phyloP scores from a whole-genome alignment of 2,113 vertebrate species.

The Bufo bufo region DNA sequence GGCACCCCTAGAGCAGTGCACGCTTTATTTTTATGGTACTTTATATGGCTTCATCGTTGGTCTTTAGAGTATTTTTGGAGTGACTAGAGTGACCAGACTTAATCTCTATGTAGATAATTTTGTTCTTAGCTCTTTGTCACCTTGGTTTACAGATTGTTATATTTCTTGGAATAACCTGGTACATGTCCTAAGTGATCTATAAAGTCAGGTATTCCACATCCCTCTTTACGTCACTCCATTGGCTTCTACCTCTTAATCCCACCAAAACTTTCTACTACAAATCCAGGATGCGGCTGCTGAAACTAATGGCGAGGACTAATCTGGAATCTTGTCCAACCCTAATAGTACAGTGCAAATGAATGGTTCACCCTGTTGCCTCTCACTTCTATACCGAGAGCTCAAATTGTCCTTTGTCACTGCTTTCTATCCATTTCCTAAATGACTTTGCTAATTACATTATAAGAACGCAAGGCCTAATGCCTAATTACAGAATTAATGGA shows the following conservation, averaged over 20 bases:
- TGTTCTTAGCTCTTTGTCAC: too few relatives aligned
- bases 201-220: not conserved
- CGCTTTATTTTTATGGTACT: not conserved
- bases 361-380: slow-evolving; percentile 8
- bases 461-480: slow-evolving; percentile 25
- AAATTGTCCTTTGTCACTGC: slow-evolving; percentile 10
- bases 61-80: too few relatives aligned
- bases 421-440: slow-evolving; percentile 33
- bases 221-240: not conserved
- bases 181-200: not conserved
- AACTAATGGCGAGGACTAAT: slow-evolving; percentile 58
- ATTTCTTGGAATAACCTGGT: not conserved
- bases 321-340: not conserved
- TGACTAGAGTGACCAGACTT: too few relatives aligned
- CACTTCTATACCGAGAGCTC: not conserved
- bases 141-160: not conserved
- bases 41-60: not conserved
- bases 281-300: slow-evolving; percentile 61
- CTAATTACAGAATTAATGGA: slow-evolving; percentile 53
- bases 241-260: slow-evolving; percentile 53
- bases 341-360: not conserved
- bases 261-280: slow-evolving; percentile 57
- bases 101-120: too few relatives aligned
- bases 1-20: not conserved
- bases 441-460: slow-evolving; percentile 40